These are phyloP conservation scores for Dryadula phaetusa DNA, from an alignment of 2,888 invertebrate genomes.

Conservation along the genomic window DNA sequence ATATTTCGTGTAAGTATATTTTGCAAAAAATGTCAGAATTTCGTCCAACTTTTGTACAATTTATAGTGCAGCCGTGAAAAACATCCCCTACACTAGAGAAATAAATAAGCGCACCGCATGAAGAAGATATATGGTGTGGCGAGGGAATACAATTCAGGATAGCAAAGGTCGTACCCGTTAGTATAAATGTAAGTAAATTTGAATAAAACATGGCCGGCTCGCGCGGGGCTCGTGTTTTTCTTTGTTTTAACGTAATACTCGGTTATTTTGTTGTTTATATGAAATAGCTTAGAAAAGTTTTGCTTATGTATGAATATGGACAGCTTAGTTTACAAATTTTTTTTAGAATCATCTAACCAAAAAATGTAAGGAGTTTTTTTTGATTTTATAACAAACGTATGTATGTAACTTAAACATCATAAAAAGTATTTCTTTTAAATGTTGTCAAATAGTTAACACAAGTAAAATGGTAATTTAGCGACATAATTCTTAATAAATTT, in stretches of 20 bases:
- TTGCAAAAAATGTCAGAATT: conserved; percentile 18
- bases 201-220: conserved; percentile 78
- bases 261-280: conserved; percentile 24
- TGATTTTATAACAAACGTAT: too few relatives aligned
- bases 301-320: background rate
- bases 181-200: conserved; percentile 85
- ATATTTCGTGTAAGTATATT: background rate
- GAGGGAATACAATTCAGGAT: conserved; percentile 80
- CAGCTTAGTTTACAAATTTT: background rate
- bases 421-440: too few relatives aligned
- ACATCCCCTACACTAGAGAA: conserved; percentile 54
- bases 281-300: background rate
- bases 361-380: too few relatives aligned
- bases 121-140: conserved; percentile 82
- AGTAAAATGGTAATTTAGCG: too few relatives aligned
- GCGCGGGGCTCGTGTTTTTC: conserved; percentile 47
- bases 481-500: too few relatives aligned
- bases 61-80: conserved; percentile 42
- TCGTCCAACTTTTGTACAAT: conserved; percentile 35
- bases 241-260: conserved; percentile 48
- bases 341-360: too few relatives aligned
- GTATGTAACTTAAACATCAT: too few relatives aligned
- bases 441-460: too few relatives aligned
- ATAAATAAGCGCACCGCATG: conserved; percentile 76
- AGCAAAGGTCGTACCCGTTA: conserved; percentile 82